Percentiles rank a stretch among this genome's conserved stretches.
Conservation (phyloP, 2,797 vertebrate genomes). For the Spinus olivaceus region DNA sequence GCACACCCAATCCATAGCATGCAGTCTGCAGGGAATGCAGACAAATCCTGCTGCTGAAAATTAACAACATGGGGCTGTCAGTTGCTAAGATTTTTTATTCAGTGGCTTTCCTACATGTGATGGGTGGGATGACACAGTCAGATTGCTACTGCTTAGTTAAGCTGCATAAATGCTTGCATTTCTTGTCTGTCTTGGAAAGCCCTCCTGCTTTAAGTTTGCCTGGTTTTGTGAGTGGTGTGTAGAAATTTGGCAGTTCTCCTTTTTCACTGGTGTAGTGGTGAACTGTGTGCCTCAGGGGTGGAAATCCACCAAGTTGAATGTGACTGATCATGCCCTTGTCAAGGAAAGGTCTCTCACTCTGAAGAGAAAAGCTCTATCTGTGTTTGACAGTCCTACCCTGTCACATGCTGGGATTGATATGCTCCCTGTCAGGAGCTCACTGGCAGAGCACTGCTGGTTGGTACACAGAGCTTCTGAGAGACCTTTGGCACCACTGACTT, state of each 20-base stretch:
- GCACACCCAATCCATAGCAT: not conserved
- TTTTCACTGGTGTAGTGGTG: not conserved
- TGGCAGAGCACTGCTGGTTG: not conserved
- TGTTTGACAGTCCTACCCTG: not conserved
- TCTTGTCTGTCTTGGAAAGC: not conserved
- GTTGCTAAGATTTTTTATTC: not conserved
- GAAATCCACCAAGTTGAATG: not conserved
- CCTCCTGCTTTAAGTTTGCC: not conserved
- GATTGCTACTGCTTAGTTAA: not conserved
- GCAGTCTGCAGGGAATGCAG: not conserved
- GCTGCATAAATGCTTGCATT: not conserved
- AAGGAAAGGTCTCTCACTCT: not conserved
- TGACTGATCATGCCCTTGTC: not conserved
- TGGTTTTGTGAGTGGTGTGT: rapidly evolving
- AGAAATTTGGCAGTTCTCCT: not conserved
- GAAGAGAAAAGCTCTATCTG: not conserved
- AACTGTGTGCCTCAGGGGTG: not conserved
- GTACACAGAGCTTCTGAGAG: not conserved
- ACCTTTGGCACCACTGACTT: not conserved
- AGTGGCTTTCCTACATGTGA: not conserved
- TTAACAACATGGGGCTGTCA: not conserved
- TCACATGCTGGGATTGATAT: not conserved
- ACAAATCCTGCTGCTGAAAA: not conserved
- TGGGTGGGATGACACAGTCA: not conserved
- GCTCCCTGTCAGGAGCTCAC: not conserved